Conservation (phyloP, 2,797 vertebrate species). For the Ispidina picta region DNA sequence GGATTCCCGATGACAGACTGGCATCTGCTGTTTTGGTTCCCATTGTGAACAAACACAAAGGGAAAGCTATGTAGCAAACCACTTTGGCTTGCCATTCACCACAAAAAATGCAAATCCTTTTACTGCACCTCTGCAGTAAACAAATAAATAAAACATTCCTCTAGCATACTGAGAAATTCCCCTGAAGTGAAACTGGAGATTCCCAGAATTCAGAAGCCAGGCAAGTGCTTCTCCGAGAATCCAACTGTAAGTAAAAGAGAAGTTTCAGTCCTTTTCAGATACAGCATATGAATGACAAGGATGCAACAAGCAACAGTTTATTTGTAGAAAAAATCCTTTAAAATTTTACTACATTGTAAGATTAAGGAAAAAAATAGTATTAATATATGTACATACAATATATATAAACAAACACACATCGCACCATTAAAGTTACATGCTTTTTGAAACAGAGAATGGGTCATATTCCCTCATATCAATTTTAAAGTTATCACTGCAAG, state of each 20-base stretch:
- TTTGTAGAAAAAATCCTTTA: conserved; percentile 76
- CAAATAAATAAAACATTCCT: background rate
- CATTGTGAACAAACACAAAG: background rate
- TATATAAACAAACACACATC: conserved; percentile 82
- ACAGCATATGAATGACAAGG: conserved; percentile 25
- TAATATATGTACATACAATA: conserved; percentile 82
- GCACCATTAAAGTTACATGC: conserved; percentile 80
- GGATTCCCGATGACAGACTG: background rate
- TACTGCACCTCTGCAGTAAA: background rate
- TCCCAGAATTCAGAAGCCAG: background rate
- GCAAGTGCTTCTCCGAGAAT: background rate
- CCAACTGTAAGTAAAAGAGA: background rate
- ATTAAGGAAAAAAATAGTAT: conserved; percentile 87
- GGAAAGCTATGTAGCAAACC: background rate
- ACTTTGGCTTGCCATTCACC: background rate
- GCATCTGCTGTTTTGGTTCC: background rate
- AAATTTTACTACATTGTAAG: conserved; percentile 85
- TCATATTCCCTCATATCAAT: conserved; percentile 72
- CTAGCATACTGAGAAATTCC: background rate
- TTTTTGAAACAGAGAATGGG: conserved; percentile 73
- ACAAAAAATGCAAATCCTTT: background rate
- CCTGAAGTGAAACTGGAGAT: background rate
- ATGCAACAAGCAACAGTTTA: conserved; percentile 80
- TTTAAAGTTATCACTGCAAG: conserved; percentile 72
- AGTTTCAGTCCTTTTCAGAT: background rate